Evolutionary conservation across 2,888 invertebrate genomes (phyloP), one percentile per base, ranked within the genome.

Genomic region (Chrysodeixis includens): DNA sequence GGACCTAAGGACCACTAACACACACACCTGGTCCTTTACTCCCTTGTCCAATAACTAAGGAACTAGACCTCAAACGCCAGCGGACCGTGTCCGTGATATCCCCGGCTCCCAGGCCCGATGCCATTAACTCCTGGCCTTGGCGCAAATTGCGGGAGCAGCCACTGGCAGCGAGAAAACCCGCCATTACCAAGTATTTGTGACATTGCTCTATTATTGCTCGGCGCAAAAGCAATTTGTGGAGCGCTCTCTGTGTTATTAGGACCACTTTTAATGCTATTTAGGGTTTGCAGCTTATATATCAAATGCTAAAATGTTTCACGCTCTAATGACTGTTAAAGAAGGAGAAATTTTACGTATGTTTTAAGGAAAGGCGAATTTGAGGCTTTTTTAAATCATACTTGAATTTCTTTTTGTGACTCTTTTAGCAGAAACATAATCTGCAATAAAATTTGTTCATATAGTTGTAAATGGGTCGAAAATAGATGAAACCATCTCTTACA

Each of bases 31-130:
- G 30, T 30, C 16, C 53, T 54, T 20, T 8, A 8, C 20, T 9
- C 1, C 18, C 18, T 49, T 16, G 44, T 49, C 46, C 7, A 56
- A 54, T 16, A 30, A 12, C 20, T 14, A 49, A 49, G 6, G 10
- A 53, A 30, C 59, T 64, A 64, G 59, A 68, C 61, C 52, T 59
- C 52, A 22, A n/a, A 26, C 46, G 12, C 32, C 69, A 76, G 56
- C 76, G 61, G 56, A 60, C 58, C 69, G 20, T 0, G 40, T 51
- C 72, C 35, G 4, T 59, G 60, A 67, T 69, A 74, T 74, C 76
- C 62, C 62, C n/a, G 56, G 76, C 69, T 74, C 76, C 72, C 74
- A 76, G 57, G 71, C 72, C 62, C 57, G 62, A 64, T 62, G 53
- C 55, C 60, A 75, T 66, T 55, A 74, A 51, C 56, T 55, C 52